Evolutionary conservation across 30 jellyfish, hydroid and myxozoan species (phyloP), one percentile per base, ranked within the genome.

Genomic region (Turritopsis dohrnii): DNA sequence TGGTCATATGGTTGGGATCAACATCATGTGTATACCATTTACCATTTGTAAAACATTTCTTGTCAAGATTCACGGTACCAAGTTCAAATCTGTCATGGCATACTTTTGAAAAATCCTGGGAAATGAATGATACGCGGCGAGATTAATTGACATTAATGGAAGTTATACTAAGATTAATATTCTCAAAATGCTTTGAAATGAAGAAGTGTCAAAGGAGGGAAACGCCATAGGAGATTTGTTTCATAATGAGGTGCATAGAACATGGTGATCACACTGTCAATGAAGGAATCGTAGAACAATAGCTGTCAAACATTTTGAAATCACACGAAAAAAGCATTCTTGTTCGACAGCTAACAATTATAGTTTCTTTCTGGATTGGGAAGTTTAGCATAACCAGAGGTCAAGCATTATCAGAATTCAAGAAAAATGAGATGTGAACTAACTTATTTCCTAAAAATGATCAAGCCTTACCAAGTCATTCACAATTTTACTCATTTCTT

Each of bases 21-120:
- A 93, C 96, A 60, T 84, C 96, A 87, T 92, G 98, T 4, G 96
- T 88, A 71, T 92, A 92, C 96, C 96, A 92, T 75, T 92, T 92
- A 8, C 98, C 98, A 77, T 92, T 92, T 24, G 91, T 65, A 74
- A 88, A 92, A 83, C 98, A 92, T 8, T 87, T 89, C 81, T 84
- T 84, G 82, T 92, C 98, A 26, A 92, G 84, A 24, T 88, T 92
- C 25, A 74, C 92, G n/a, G 98, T 80, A 21, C 93, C 98, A 71
- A 88, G 79, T 24, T 27, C 76, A 75, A 92, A 92, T 72, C 98
- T 83, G 41, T 82, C 90, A 19, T 74, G 84, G 89, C 98, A 92
- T 7, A 31, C 84, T 66, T 75, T 85, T 66, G 86, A 89, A 52
- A 87, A 83, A 22, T 65, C 96, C 98, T 92, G 31, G 52, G 21